Evolutionary conservation across 2,888 invertebrate species (phyloP), one percentile per base, ranked within the genome.

Genomic region (Gymnocheta viridis): DNA sequence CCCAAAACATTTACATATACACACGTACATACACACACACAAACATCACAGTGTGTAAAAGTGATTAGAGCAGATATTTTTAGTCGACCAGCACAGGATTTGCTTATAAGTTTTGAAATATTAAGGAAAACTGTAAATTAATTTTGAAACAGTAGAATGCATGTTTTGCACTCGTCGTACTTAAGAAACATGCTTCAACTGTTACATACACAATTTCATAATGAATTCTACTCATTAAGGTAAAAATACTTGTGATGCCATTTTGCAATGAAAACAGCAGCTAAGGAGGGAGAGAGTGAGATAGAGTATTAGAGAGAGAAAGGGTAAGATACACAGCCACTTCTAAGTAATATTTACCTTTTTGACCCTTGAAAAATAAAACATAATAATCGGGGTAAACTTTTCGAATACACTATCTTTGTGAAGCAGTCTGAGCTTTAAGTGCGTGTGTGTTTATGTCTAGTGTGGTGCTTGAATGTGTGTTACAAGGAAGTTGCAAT

Each of bases 81-180:
- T 2, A 38, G 9, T 0, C 10, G 14, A 51, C n/a, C 62, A 54
- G 32, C n/a, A 64, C 6, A 54, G 32, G 41, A 56, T 76, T 66
- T 56, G 22, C 44, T 44, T 56, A 44, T 54, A 66, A 44, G 22
- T 35, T 64, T 44, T 22, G 2, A 24, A 54, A 14, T 19, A 41
- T 51, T 41, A 54, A 74, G 27, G 5, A 64, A 76, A 66, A 66
- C 19, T 56, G 41, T 44, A 56, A 54, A 64, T 64, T 14, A 74
- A 54, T 64, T 41, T 51, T 17, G n/a, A 27, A 58, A n/a, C 22
- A 32, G 22, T 22, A 24, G 27, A 38, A 10, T 38, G 1, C 12
- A 27, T 29, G 51, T 56, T n/a, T n/a, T 51, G 35, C 1, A 38
- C 35, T 38, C 12, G 24, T 6, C 24, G 24, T 35, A 5, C 24